A percentile compares a stretch with the other conserved stretches of the same genome.
These are phyloP conservation scores for Tauraco hartlaubi DNA, from an alignment of 2,797 vertebrate genomes.

Conservation along the genomic window DNA sequence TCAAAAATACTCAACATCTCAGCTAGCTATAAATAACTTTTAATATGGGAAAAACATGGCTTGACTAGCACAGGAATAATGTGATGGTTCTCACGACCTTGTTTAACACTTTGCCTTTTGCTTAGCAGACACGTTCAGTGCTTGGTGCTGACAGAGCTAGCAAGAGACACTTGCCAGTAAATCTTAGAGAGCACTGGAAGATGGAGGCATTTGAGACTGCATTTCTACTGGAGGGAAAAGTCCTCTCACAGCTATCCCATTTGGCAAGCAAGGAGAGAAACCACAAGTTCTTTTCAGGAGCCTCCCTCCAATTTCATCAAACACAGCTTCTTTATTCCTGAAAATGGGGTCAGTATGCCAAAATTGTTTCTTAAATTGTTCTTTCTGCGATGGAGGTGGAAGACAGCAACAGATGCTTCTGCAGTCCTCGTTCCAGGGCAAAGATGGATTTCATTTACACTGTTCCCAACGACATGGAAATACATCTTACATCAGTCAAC, in stretches of 20 bases:
- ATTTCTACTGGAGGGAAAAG: neutral
- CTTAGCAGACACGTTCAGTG: neutral
- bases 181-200: neutral
- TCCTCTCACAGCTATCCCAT: neutral
- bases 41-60: neutral
- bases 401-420: neutral
- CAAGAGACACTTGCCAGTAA: neutral
- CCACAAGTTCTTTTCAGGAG: neutral
- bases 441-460: neutral
- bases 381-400: neutral
- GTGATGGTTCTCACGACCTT: neutral
- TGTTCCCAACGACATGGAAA: neutral
- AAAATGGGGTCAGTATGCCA: neutral
- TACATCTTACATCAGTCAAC: neutral
- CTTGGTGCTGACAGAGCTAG: neutral
- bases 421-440: neutral
- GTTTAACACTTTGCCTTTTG: neutral
- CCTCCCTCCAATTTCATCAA: neutral
- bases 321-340: neutral
- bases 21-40: constrained; percentile 45
- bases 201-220: neutral
- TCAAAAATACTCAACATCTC: constrained; percentile 25
- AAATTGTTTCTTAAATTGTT: neutral
- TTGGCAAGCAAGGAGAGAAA: neutral
- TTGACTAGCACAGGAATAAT: neutral